A percentile compares a stretch with the other conserved stretches of the same genome.
phyloP scores from a whole-genome alignment of 2,888 invertebrate species.

The Cerceris rybyensis region DNA sequence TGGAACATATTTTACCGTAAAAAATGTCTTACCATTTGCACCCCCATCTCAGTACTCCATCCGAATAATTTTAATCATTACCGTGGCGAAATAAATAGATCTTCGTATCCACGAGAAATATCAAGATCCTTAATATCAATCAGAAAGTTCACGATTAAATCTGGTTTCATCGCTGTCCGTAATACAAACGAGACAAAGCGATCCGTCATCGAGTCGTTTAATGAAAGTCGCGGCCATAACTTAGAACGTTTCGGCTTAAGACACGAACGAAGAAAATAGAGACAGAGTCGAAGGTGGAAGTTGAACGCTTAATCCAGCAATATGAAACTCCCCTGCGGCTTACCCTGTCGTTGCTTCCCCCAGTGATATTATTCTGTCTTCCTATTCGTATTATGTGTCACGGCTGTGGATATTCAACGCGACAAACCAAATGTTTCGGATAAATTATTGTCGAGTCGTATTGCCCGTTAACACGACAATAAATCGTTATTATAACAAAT shows the following conservation, averaged over 20 bases:
- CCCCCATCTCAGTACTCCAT: no score
- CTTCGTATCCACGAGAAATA: background rate
- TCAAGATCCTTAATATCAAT: background rate
- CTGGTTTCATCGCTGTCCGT: constrained; percentile 48
- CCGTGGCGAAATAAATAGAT: no score
- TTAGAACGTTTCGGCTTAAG: constrained; percentile 66
- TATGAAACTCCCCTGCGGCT: constrained; percentile 74
- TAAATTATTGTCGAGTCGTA: background rate
- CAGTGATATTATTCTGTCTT: constrained; percentile 54
- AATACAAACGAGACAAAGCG: constrained; percentile 65
- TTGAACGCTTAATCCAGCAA: constrained; percentile 70
- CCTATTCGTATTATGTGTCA: constrained; percentile 25
- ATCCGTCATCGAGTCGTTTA: constrained; percentile 78
- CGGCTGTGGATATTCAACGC: constrained; percentile 12
- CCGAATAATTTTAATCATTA: no score
- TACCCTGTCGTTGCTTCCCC: constrained; percentile 64
- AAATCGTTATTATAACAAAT: background rate
- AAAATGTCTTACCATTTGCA: no score
- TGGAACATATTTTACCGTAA: no score
- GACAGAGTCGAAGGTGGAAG: constrained; percentile 56
- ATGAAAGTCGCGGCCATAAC: constrained; percentile 74
- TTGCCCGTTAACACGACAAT: background rate
- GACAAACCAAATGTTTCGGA: constrained; percentile 5
- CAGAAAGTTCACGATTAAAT: constrained; percentile 50
- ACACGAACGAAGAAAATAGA: constrained; percentile 42